Percentiles rank a stretch among this genome's conserved stretches.
These are phyloP conservation scores for Caiman crocodilus DNA, from an alignment of 2,797 vertebrate genomes.

Conservation along the genomic window DNA sequence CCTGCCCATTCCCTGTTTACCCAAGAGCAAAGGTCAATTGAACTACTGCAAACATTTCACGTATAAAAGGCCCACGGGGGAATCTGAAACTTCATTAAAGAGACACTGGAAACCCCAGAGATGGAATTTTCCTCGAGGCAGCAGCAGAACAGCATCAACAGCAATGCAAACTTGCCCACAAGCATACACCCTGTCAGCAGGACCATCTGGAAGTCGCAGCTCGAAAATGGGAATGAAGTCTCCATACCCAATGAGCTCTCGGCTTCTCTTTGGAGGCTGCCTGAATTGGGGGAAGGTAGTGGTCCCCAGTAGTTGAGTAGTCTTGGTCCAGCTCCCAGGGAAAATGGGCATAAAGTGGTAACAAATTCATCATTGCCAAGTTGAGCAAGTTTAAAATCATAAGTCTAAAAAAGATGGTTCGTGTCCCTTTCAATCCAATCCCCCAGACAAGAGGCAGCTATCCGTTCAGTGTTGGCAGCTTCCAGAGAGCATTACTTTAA, in stretches of 20 bases:
- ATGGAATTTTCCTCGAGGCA: neutral
- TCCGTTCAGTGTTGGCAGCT: neutral
- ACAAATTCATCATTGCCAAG: accelerated
- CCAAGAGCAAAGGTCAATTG: too few species aligned
- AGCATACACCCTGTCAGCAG: neutral
- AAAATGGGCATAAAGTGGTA: neutral
- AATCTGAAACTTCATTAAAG: neutral
- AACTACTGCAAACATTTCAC: neutral
- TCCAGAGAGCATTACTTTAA: neutral
- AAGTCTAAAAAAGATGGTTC: neutral
- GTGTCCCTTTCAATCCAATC: neutral
- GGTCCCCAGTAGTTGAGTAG: neutral
- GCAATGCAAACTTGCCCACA: neutral
- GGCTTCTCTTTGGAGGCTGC: neutral
- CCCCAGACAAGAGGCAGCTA: neutral
- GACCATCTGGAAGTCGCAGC: neutral
- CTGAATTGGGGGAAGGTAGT: neutral
- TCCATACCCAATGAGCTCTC: neutral
- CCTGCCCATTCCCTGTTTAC: too few species aligned
- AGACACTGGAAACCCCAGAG: neutral
- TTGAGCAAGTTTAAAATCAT: neutral
- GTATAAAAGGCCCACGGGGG: neutral
- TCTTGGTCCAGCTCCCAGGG: neutral
- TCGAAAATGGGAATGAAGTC: neutral
- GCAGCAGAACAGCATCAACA: neutral